phyloP scores from a whole-genome alignment of 2,888 invertebrate species.

The Melieria picta region DNA sequence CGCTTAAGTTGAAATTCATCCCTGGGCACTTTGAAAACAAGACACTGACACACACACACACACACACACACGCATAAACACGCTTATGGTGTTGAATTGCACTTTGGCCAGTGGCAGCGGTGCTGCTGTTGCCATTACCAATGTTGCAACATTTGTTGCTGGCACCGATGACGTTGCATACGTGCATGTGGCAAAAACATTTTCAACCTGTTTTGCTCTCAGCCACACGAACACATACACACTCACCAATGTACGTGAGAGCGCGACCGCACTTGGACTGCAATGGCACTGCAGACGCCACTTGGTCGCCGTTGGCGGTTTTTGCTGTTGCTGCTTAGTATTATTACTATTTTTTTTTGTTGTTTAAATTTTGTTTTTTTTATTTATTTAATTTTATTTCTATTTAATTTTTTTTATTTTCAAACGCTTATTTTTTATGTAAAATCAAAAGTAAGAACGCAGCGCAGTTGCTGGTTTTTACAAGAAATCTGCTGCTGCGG shows the following conservation, averaged over 20 bases:
- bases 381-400: too few relatives aligned
- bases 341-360: background rate
- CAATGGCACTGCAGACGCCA: background rate
- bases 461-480: too few relatives aligned
- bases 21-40: slow-evolving; percentile 24
- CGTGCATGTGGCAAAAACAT: slow-evolving; percentile 24
- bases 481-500: background rate
- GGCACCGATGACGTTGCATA: background rate
- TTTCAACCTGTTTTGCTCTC: slow-evolving; percentile 28
- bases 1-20: slow-evolving; percentile 26
- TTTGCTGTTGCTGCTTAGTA: slow-evolving; percentile 7
- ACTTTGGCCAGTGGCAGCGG: background rate
- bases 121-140: background rate
- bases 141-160: background rate
- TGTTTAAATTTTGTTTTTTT: background rate
- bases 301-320: slow-evolving; percentile 8
- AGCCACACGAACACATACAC: slow-evolving; percentile 25
- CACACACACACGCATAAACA: background rate
- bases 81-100: background rate
- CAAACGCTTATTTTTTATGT: background rate
- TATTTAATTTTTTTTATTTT: slow-evolving; percentile 1
- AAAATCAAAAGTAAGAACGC: too few relatives aligned
- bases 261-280: background rate
- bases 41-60: background rate
- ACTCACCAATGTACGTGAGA: background rate